These are phyloP conservation scores for Lamprologus tigripictilis DNA, from an alignment of 2,113 vertebrate species.

Conservation along the genomic window DNA sequence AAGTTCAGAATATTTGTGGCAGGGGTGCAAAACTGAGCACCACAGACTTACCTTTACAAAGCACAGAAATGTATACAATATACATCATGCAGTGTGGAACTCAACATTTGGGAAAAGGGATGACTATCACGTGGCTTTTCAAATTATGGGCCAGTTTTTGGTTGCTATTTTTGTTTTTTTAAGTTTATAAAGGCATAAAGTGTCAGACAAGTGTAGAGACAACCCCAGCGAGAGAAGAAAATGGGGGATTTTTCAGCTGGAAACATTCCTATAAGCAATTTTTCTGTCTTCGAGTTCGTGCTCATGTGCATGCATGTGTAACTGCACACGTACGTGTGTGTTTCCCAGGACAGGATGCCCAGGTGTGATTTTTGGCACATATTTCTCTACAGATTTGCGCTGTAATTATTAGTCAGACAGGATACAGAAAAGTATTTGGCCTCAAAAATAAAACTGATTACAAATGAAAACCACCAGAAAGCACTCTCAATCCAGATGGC, in stretches of 20 bases:
- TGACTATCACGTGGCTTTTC: not conserved
- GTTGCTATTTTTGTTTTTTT: not conserved
- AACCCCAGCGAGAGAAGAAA: not conserved
- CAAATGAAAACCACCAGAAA: slow-evolving; percentile 59
- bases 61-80: not conserved
- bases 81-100: not conserved
- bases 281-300: not conserved
- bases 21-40: not conserved
- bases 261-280: not conserved
- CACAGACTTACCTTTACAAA: not conserved
- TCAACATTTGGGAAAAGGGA: not conserved
- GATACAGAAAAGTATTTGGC: slow-evolving; percentile 51
- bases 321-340: not conserved
- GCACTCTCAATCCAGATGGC: slow-evolving; percentile 61
- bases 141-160: not conserved
- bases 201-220: not conserved
- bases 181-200: not conserved
- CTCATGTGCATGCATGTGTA: not conserved
- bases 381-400: slow-evolving; percentile 37
- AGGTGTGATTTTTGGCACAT: slow-evolving; percentile 45
- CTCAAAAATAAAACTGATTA: slow-evolving; percentile 48
- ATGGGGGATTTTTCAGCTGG: not conserved
- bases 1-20: not conserved
- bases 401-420: slow-evolving; percentile 64
- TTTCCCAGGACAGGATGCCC: not conserved